phyloP scores from a whole-genome alignment of 2,888 invertebrate genomes.

The Campoplex capitator region DNA sequence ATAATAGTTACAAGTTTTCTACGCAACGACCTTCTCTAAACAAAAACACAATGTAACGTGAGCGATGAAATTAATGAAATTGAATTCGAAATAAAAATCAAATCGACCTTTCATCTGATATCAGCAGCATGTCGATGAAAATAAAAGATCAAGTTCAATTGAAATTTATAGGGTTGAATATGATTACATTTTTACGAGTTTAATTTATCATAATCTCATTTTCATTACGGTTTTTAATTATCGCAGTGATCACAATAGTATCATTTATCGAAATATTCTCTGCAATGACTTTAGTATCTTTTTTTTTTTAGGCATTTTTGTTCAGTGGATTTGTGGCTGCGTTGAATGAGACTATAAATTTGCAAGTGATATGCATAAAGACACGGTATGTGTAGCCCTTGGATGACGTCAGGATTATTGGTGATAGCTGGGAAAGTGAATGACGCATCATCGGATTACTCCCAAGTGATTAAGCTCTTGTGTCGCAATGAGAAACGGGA shows the following conservation, averaged over 20 bases:
- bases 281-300: background rate
- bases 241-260: background rate
- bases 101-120: background rate
- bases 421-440: constrained; percentile 55
- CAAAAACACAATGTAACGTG: background rate
- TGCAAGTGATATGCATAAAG: background rate
- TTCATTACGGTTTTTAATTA: background rate
- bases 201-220: background rate
- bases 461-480: constrained; percentile 60
- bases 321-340: background rate
- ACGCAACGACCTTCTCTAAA: background rate
- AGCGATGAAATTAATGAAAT: background rate
- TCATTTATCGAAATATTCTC: background rate
- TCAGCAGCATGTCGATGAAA: background rate
- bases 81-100: background rate
- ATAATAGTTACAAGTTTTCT: constrained; percentile 20
- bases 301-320: background rate
- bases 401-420: constrained; percentile 49
- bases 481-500: constrained; percentile 53
- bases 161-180: background rate
- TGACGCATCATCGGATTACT: constrained; percentile 66
- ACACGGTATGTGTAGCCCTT: background rate
- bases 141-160: background rate
- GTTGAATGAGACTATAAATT: background rate
- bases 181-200: background rate